Base-by-base conservation (phyloP, 1,140 invertebrate species). In the Trissolcus basalis region DNA sequence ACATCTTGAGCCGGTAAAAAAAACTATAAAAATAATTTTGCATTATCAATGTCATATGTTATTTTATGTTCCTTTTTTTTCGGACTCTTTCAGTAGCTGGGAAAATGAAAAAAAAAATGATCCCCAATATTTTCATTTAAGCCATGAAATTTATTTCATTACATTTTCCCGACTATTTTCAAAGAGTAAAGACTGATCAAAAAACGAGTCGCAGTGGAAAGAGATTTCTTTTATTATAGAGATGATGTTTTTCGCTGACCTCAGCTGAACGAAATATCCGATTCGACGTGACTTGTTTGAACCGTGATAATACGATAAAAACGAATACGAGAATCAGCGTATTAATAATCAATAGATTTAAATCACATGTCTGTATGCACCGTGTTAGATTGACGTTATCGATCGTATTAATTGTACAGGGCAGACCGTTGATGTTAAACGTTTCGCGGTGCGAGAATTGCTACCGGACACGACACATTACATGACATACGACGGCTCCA, bases 401-500 rank as follows among this genome's bases (percentile, higher is more conserved):
- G 81, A 86, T 79, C 79, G 77, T 75, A 86, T 78, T 68, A 82
- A 83, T 83, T 83, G 69, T 69, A 80, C 85, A 95, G 95, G 94
- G 79, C 93, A 95, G 55, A 92, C 94, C 83, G 93, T 93, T 65
- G 92, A 93, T 55, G 93, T 98, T 64, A 94, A 94, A 83, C 91
- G 94, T 53, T 88, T 98, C 76, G 95, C 94, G 35, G 92, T 97
- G 43, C 90, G 93, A 35, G 95, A 95, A 13, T 90, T 98, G 48
- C 88, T 98, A 39, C 96, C 96, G 1, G 94, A 96, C 80, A 98
- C 96, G 49, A 94, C 96, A 81, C 95, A 96, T 87, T 98, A 97
- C 88, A 97, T 98, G 93, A 98, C 97, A 16, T 98, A 98, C 88
- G 97, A 98, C 81, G 97, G 97, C 33, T 98, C 96, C 44, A 96